Conservation (phyloP, 2,888 invertebrate genomes). For the Cataglyphis cursor region DNA sequence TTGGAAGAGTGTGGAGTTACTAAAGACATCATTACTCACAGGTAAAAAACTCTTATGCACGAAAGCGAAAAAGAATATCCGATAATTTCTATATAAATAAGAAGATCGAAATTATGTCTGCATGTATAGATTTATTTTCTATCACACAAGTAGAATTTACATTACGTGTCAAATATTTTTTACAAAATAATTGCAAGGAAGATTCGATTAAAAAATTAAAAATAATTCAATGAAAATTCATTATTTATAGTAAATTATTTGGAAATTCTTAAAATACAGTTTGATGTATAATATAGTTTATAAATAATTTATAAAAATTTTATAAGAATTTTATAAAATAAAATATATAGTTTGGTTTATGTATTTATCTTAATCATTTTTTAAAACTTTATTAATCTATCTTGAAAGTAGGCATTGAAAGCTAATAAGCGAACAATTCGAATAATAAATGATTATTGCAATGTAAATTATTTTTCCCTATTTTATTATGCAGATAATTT, state of each 20-base stretch:
- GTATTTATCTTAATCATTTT: background rate
- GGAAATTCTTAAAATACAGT: background rate
- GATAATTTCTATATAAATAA: background rate
- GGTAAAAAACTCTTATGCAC: conserved; percentile 17
- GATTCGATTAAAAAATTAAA: background rate
- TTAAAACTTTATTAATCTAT: background rate
- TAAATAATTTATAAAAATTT: background rate
- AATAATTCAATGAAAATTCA: background rate
- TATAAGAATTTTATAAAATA: too few relatives aligned
- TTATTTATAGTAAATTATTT: conserved; percentile 8
- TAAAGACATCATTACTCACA: background rate
- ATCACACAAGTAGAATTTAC: background rate
- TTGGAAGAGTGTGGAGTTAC: background rate
- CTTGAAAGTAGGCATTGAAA: background rate
- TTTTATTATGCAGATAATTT: background rate
- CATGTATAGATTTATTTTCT: background rate
- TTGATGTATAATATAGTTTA: background rate
- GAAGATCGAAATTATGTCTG: background rate
- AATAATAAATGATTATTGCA: conserved; percentile 14
- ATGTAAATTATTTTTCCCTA: background rate
- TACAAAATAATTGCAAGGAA: background rate
- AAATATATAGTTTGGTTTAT: background rate
- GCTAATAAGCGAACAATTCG: background rate
- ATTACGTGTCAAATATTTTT: background rate
- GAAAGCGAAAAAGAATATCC: background rate